A percentile compares a stretch with the other conserved stretches of the same genome.
These are phyloP conservation scores for Mellilla xanthometata DNA, from an alignment of 2,888 invertebrate species.

Conservation along the genomic window DNA sequence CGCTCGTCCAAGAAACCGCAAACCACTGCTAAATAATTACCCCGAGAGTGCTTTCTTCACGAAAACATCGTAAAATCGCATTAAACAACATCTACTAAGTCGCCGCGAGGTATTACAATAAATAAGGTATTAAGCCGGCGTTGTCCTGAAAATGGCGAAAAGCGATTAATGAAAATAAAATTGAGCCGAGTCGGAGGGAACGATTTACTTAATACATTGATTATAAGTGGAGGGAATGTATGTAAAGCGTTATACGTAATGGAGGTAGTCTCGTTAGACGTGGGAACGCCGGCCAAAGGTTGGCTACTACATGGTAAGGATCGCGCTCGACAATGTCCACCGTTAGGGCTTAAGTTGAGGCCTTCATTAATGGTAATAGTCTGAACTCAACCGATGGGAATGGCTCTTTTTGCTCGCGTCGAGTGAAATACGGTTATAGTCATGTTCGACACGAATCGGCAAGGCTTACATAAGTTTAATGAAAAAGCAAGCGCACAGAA, in stretches of 20 bases:
- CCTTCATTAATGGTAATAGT: slow-evolving; percentile 75
- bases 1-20: slow-evolving; percentile 73
- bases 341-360: slow-evolving; percentile 69
- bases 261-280: slow-evolving; percentile 78
- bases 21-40: slow-evolving; percentile 79
- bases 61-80: slow-evolving; percentile 71
- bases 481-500: slow-evolving; percentile 31
- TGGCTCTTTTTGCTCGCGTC: slow-evolving; percentile 63
- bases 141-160: slow-evolving; percentile 70
- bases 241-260: slow-evolving; percentile 75
- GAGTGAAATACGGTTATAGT: slow-evolving; percentile 54
- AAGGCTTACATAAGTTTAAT: slow-evolving; percentile 25
- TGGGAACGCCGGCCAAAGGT: slow-evolving; percentile 61
- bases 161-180: slow-evolving; percentile 77
- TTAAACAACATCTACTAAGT: slow-evolving; percentile 73
- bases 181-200: slow-evolving; percentile 64
- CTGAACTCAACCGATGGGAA: slow-evolving; percentile 65
- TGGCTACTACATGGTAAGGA: slow-evolving; percentile 65
- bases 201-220: slow-evolving; percentile 78
- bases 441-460: slow-evolving; percentile 47
- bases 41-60: slow-evolving; percentile 69
- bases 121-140: slow-evolving; percentile 70
- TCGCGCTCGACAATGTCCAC: slow-evolving; percentile 69
- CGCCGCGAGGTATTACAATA: slow-evolving; percentile 68
- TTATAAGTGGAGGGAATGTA: slow-evolving; percentile 74